Evolutionary conservation across 2,113 vertebrate genomes (phyloP).

Genomic region (Hyperopisus bebe): DNA sequence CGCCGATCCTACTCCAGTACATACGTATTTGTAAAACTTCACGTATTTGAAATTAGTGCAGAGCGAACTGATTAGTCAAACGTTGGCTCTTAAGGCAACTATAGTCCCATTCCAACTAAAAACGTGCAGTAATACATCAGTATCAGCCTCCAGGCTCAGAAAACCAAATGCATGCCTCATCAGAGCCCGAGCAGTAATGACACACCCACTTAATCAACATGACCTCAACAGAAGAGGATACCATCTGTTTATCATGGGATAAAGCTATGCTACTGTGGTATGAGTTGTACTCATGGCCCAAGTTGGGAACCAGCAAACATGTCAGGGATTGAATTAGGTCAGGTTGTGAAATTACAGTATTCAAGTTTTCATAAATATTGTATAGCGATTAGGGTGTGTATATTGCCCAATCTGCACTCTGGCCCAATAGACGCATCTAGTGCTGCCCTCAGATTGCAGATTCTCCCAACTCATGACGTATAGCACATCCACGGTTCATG

Average conservation of each 20-base stretch:
- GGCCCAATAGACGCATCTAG: background rate
- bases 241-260: background rate
- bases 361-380: background rate
- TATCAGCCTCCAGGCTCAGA: background rate
- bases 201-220: background rate
- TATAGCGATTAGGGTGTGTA: background rate
- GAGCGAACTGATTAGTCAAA: background rate
- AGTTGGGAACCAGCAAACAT: background rate
- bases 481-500: background rate
- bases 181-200: background rate
- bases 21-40: background rate
- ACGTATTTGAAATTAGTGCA: background rate
- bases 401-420: background rate
- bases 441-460: background rate
- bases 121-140: background rate
- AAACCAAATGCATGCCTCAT: background rate
- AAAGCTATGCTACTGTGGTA: background rate
- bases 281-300: background rate
- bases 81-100: background rate
- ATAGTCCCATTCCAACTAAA: background rate
- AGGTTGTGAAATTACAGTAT: background rate
- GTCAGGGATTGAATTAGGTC: background rate
- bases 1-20: background rate
- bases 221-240: background rate
- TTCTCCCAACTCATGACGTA: background rate